Conservation (phyloP, 2,888 invertebrate genomes). For the Terebella lapidaria region DNA sequence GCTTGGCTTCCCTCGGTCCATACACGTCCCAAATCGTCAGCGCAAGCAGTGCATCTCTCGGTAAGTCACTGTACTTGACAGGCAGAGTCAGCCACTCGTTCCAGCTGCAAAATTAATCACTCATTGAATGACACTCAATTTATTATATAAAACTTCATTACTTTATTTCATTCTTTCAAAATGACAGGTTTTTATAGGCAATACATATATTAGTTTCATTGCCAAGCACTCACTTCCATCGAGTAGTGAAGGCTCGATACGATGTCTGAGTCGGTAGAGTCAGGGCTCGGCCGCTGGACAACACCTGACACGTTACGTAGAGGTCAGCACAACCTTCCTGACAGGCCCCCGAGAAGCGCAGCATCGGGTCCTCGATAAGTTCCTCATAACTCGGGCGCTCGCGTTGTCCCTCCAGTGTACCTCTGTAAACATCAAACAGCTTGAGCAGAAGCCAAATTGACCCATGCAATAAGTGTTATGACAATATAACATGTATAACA, state of each 20-base stretch:
- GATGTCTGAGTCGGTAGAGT: conserved; percentile 83
- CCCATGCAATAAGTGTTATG: not conserved
- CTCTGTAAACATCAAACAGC: conserved; percentile 63
- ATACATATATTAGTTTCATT: too few relatives aligned
- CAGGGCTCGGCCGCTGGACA: conserved; percentile 73
- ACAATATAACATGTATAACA: not conserved
- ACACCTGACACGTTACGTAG: conserved; percentile 79
- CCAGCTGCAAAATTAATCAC: conserved; percentile 66
- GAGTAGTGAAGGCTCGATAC: conserved; percentile 83
- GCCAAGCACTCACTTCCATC: conserved; percentile 75
- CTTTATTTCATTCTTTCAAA: not conserved
- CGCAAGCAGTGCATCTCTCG: conserved; percentile 77
- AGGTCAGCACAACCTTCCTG: conserved; percentile 81
- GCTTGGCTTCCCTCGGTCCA: conserved; percentile 74
- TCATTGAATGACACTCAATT: not conserved
- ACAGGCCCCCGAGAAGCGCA: conserved; percentile 84
- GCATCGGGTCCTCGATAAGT: conserved; percentile 77
- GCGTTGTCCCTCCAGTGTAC: conserved; percentile 85
- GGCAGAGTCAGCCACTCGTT: conserved; percentile 94
- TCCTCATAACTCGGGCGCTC: conserved; percentile 83
- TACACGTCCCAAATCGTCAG: conserved; percentile 89
- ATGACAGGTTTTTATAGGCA: not conserved
- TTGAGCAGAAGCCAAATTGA: too few relatives aligned
- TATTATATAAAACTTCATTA: not conserved
- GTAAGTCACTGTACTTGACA: conserved; percentile 83